phyloP scores from a whole-genome alignment of 2,797 vertebrate species.

The Clarias pachynema region DNA sequence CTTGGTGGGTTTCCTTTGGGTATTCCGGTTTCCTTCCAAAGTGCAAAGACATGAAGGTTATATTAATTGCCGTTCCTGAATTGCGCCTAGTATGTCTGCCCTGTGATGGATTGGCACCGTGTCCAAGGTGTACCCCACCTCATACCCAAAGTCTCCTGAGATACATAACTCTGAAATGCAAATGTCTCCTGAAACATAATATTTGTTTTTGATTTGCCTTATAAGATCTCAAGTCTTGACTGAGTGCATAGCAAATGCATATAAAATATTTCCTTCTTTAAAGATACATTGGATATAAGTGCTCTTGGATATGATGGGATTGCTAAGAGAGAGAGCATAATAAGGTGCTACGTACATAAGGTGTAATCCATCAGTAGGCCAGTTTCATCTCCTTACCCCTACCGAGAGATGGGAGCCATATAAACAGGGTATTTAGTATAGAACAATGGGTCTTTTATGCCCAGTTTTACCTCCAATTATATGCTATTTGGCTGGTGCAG shows the following conservation, averaged over 20 bases:
- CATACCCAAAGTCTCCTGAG: too few relatives aligned
- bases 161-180: too few relatives aligned
- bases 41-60: too few relatives aligned
- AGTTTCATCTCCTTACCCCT: conserved; percentile 22
- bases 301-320: background rate
- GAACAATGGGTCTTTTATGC: conserved; percentile 25
- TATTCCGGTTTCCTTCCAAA: too few relatives aligned
- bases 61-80: too few relatives aligned
- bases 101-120: too few relatives aligned
- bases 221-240: too few relatives aligned
- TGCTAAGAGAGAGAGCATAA: background rate
- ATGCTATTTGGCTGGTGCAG: conserved; percentile 7
- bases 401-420: conserved; percentile 19
- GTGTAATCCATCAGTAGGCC: conserved; percentile 23
- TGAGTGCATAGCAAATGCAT: background rate
- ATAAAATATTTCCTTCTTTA: background rate
- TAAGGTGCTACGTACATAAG: background rate
- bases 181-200: too few relatives aligned
- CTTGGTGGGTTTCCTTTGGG: too few relatives aligned
- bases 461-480: background rate
- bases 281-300: background rate
- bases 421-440: conserved; percentile 31
- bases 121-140: too few relatives aligned
- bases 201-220: too few relatives aligned
- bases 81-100: too few relatives aligned